Percentiles rank a stretch among this genome's conserved stretches.
Evolutionary conservation across 2,113 vertebrate genomes (phyloP).

Genomic region (Brienomyrus brachyistius): DNA sequence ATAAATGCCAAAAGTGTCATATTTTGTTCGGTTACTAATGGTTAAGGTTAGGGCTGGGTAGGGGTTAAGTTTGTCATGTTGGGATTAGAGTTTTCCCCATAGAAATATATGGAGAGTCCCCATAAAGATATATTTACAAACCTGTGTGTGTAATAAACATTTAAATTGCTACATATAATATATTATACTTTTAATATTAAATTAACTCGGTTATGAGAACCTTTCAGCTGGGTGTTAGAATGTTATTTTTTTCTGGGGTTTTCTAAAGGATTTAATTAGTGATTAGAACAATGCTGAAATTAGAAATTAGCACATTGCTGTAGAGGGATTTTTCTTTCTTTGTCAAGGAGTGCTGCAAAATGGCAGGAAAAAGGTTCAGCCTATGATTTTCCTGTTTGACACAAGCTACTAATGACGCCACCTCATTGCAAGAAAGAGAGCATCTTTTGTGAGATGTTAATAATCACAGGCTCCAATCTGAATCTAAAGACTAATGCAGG

Average conservation of each 20-base stretch:
- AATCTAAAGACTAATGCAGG: neutral
- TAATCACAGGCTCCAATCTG: neutral
- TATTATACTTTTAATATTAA: neutral
- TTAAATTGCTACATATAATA: neutral
- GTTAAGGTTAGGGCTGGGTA: no score
- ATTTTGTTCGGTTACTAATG: no score
- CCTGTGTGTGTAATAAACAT: neutral
- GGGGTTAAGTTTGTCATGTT: no score
- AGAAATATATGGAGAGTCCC: no score
- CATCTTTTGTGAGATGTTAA: neutral
- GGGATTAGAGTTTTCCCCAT: no score
- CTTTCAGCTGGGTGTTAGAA: neutral
- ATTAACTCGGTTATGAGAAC: neutral
- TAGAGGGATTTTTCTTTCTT: neutral
- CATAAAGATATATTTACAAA: no score
- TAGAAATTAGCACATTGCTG: neutral
- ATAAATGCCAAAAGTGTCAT: no score
- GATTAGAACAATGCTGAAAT: neutral
- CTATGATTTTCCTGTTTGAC: neutral
- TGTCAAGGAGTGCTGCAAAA: neutral
- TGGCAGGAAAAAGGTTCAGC: neutral
- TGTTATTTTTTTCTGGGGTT: neutral
- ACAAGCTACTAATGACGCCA: neutral
- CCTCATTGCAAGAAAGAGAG: neutral
- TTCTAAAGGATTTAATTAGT: neutral